phyloP scores from a whole-genome alignment of 2,888 invertebrate genomes.

The Heliconius hortense region DNA sequence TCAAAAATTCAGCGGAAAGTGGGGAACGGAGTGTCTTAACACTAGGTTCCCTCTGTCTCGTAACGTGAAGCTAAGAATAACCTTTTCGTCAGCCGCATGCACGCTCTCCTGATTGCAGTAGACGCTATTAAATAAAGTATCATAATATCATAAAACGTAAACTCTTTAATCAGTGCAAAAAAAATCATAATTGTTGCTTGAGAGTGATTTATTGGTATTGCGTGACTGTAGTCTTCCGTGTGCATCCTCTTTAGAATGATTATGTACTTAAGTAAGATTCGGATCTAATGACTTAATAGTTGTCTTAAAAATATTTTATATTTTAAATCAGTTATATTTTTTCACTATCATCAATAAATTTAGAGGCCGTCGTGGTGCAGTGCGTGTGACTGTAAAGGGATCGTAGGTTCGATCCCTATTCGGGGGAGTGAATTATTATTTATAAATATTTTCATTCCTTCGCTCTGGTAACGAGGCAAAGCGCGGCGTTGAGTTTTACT shows the following conservation, averaged over 20 bases:
- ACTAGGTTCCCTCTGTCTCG: too few species aligned
- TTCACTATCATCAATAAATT: not conserved
- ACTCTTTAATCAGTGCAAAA: slow-evolving; percentile 19
- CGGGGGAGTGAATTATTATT: too few species aligned
- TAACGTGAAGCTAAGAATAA: not conserved
- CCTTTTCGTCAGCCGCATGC: not conserved
- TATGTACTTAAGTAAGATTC: slow-evolving; percentile 16
- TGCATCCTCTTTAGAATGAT: slow-evolving; percentile 22
- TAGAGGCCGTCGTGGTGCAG: too few species aligned
- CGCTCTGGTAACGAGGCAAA: too few species aligned
- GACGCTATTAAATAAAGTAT: slow-evolving; percentile 14
- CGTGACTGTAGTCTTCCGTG: slow-evolving; percentile 23
- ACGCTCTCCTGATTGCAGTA: not conserved
- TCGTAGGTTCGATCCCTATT: too few species aligned
- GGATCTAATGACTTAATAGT: slow-evolving; percentile 22
- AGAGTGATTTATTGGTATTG: slow-evolving; percentile 24
- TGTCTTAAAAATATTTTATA: slow-evolving; percentile 10
- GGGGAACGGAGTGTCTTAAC: too few species aligned
- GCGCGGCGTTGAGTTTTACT: too few species aligned
- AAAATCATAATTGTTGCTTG: slow-evolving; percentile 20
- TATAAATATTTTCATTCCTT: too few species aligned
- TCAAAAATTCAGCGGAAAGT: too few species aligned
- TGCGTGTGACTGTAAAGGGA: too few species aligned
- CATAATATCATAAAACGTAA: slow-evolving; percentile 11
- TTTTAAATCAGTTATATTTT: not conserved